Evolutionary conservation across 2,113 vertebrate species (phyloP).

Genomic region (Clarias gariepinus): DNA sequence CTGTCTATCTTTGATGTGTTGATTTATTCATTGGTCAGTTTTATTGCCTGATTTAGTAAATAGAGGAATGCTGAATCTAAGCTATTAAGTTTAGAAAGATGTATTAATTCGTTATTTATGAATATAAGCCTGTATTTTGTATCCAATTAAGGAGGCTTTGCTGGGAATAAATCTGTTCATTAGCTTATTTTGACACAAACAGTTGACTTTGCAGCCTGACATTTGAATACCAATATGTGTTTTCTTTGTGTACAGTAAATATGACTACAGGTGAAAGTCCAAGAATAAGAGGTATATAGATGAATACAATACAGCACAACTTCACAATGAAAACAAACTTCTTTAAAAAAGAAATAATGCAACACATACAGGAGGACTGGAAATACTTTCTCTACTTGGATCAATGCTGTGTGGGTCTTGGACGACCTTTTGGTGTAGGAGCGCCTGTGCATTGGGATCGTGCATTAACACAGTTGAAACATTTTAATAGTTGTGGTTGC

Average conservation of each 20-base stretch:
- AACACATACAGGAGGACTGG: not conserved
- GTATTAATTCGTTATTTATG: not conserved
- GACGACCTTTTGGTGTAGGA: not conserved
- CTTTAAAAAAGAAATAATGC: not conserved
- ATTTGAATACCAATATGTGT: not conserved
- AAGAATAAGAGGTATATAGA: not conserved
- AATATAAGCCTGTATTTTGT: not conserved
- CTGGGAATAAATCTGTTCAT: not conserved
- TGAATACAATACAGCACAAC: not conserved
- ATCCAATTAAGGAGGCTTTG: constrained; percentile 13
- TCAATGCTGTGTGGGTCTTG: not conserved
- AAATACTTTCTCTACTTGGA: not conserved
- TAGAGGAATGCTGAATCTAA: not conserved
- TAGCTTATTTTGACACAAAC: not conserved
- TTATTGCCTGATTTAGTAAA: not conserved
- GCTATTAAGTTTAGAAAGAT: not conserved
- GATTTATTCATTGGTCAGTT: not conserved
- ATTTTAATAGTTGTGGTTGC: not conserved
- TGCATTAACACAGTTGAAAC: not conserved
- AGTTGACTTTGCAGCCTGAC: not conserved
- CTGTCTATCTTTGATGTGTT: not conserved
- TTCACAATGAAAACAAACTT: not conserved
- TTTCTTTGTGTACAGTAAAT: not conserved
- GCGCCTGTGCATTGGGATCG: not conserved
- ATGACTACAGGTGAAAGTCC: not conserved